Conservation (phyloP, 2,888 invertebrate genomes). For the Steinernema carpocapsae region DNA sequence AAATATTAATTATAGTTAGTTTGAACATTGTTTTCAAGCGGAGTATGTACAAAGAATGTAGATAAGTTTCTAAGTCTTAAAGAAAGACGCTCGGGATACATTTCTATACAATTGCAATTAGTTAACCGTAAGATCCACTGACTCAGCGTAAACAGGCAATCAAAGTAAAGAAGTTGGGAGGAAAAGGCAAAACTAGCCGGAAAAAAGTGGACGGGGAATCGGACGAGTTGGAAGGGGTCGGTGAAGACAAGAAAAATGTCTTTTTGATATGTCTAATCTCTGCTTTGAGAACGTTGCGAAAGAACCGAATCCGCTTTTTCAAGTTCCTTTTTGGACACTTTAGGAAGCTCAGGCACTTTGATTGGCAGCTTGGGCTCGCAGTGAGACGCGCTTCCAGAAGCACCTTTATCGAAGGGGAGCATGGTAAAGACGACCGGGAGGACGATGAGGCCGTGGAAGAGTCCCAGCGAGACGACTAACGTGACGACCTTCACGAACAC, state of each 20-base stretch:
- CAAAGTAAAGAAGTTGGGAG: background rate
- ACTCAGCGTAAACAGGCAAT: background rate
- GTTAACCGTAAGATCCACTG: slow-evolving; percentile 35
- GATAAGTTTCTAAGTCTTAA: background rate
- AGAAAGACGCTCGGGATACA: background rate
- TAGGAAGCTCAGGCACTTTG: background rate
- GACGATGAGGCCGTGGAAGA: slow-evolving; percentile 65
- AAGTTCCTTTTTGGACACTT: slow-evolving; percentile 15
- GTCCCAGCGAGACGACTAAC: slow-evolving; percentile 56
- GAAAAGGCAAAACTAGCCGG: background rate
- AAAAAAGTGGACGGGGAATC: background rate
- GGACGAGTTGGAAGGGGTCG: background rate
- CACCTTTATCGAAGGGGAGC: slow-evolving; percentile 57
- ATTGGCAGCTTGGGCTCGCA: slow-evolving; percentile 4
- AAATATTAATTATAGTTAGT: too few relatives aligned
- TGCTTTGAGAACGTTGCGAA: slow-evolving; percentile 1
- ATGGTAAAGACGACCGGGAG: slow-evolving; percentile 64
- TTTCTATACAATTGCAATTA: slow-evolving; percentile 20
- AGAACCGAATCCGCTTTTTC: slow-evolving; percentile 23
- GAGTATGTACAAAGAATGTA: slow-evolving; percentile 18
- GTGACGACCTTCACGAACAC: slow-evolving; percentile 65
- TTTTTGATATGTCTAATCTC: background rate
- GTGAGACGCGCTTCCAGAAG: background rate
- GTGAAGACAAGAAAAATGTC: background rate
- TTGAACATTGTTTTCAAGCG: too few relatives aligned